phyloP scores from a whole-genome alignment of 2,797 vertebrate genomes.

The Pangasius djambal region DNA sequence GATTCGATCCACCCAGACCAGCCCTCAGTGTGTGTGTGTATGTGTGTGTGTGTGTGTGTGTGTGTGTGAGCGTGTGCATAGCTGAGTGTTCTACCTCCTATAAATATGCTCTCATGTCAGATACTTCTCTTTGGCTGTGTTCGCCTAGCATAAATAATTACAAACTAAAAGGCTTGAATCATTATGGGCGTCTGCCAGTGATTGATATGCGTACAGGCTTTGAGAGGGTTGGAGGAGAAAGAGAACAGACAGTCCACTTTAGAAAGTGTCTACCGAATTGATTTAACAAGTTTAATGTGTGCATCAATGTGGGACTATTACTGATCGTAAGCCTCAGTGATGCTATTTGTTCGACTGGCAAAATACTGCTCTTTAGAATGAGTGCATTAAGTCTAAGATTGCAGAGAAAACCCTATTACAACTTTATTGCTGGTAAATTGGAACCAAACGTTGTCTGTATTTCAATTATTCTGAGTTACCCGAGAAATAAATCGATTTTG shows the following conservation, averaged over 20 bases:
- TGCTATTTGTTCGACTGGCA: slow-evolving; percentile 94
- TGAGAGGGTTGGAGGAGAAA: slow-evolving; percentile 73
- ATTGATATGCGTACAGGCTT: slow-evolving; percentile 72
- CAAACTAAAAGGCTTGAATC: slow-evolving; percentile 79
- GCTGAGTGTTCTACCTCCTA: slow-evolving; percentile 39
- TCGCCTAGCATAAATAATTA: slow-evolving; percentile 75
- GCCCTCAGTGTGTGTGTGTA: background rate
- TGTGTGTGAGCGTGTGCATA: background rate
- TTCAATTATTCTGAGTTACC: slow-evolving; percentile 96
- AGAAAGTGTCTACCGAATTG: slow-evolving; percentile 89
- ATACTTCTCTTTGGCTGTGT: slow-evolving; percentile 57
- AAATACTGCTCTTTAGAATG: slow-evolving; percentile 93
- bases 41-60: slow-evolving; percentile 1
- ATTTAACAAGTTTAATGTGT: slow-evolving; percentile 94
- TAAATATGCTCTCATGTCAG: slow-evolving; percentile 60
- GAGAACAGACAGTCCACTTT: slow-evolving; percentile 88
- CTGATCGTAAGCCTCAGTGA: slow-evolving; percentile 91
- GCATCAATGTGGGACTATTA: slow-evolving; percentile 92
- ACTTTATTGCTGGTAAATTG: slow-evolving; percentile 97
- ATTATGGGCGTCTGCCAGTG: slow-evolving; percentile 78
- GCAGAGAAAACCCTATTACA: slow-evolving; percentile 96
- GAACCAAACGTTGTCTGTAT: slow-evolving; percentile 96
- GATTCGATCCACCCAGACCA: slow-evolving; percentile 34
- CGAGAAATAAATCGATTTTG: slow-evolving; percentile 91
- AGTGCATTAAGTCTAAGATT: slow-evolving; percentile 96